A percentile compares a stretch with the other conserved stretches of the same genome.
Conservation (phyloP, 1,140 invertebrate genomes). For the Venturia canescens region DNA sequence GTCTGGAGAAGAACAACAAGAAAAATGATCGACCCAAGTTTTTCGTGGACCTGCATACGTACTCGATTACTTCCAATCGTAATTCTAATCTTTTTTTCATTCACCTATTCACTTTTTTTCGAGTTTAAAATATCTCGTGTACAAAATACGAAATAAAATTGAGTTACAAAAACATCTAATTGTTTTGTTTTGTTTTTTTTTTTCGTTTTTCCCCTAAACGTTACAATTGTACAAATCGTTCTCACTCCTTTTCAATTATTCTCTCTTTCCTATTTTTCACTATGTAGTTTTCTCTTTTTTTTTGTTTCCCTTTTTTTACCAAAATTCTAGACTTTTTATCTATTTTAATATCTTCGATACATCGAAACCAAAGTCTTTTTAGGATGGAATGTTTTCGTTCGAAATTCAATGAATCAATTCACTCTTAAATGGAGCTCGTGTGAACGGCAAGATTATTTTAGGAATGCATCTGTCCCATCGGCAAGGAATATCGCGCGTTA, state of each 20-base stretch:
- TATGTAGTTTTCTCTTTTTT: background rate
- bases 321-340: background rate
- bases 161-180: conserved; percentile 31
- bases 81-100: background rate
- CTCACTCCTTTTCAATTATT: background rate
- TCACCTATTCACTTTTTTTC: conserved; percentile 7
- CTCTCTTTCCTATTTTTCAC: background rate
- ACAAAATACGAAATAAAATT: background rate
- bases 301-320: background rate
- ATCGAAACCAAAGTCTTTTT: background rate
- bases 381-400: conserved; percentile 46
- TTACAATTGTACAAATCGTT: conserved; percentile 38
- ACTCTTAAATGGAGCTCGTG: background rate
- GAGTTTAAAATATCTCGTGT: conserved; percentile 13
- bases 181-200: too few relatives aligned
- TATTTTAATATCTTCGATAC: background rate
- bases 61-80: background rate
- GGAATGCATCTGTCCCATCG: conserved; percentile 48
- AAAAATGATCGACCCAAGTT: background rate
- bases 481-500: conserved; percentile 50
- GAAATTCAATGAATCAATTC: conserved; percentile 19
- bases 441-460: conserved; percentile 42
- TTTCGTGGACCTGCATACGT: conserved; percentile 16
- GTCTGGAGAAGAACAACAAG: background rate
- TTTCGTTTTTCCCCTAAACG: conserved; percentile 3